Percentiles rank a stretch among this genome's conserved stretches.
These are phyloP conservation scores for Cotesia vestalis DNA, from an alignment of 1,140 invertebrate species.

Conservation along the genomic window DNA sequence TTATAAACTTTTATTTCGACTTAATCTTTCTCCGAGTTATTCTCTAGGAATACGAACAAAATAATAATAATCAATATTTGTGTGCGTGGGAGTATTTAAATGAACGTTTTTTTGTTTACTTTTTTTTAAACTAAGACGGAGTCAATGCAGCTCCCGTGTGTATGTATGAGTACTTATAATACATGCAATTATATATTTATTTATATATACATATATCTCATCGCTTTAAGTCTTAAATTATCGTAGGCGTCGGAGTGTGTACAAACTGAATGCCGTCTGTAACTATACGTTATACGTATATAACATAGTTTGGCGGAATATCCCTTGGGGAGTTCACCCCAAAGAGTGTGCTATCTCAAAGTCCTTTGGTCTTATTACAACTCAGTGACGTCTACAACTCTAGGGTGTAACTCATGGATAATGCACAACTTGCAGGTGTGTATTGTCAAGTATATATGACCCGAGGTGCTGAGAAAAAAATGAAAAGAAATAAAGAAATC, in stretches of 20 bases:
- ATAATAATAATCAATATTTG: not conserved
- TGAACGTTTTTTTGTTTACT: too few species aligned
- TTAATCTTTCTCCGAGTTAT: not conserved
- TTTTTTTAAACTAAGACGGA: constrained; percentile 8
- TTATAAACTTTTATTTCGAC: not conserved
- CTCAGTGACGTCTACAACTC: constrained; percentile 10
- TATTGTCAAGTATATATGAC: constrained; percentile 22
- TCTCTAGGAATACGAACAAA: not conserved
- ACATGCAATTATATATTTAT: not conserved
- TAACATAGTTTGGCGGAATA: constrained; percentile 31
- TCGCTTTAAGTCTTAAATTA: constrained; percentile 30
- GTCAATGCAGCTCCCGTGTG: not conserved
- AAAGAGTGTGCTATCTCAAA: constrained; percentile 27
- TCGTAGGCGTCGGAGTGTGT: not conserved
- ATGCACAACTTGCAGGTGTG: constrained; percentile 26
- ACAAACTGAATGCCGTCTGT: not conserved
- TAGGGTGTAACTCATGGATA: constrained; percentile 31
- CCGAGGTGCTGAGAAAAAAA: not conserved
- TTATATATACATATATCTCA: constrained; percentile 16
- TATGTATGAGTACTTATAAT: too few species aligned
- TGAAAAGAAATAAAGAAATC: constrained; percentile 3
- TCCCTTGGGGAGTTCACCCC: constrained; percentile 31
- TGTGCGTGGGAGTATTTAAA: not conserved
- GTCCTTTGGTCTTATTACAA: constrained; percentile 31
- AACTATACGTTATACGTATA: not conserved